phyloP scores from a whole-genome alignment of 2,888 invertebrate genomes.

The Drosophila hawaiiensis region DNA sequence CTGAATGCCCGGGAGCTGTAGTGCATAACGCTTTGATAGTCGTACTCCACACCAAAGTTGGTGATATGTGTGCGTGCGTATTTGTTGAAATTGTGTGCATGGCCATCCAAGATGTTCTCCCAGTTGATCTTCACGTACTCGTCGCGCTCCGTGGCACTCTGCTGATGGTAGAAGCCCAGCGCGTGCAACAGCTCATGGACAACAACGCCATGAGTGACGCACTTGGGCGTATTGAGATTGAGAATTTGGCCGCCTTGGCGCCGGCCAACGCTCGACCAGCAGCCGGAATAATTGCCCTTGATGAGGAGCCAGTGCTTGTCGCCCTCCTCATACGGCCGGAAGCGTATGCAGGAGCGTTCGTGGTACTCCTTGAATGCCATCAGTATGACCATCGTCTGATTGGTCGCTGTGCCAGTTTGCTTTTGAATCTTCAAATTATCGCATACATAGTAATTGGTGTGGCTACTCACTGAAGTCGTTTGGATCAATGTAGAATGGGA shows the following conservation, averaged over 20 bases:
- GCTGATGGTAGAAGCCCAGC: constrained; percentile 93
- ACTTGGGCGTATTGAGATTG: constrained; percentile 87
- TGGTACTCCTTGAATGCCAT: constrained; percentile 88
- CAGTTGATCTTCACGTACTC: constrained; percentile 90
- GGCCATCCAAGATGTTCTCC: constrained; percentile 88
- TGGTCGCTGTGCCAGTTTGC: constrained; percentile 79
- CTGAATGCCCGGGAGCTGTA: constrained; percentile 90
- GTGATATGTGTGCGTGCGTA: constrained; percentile 88
- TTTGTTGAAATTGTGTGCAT: constrained; percentile 88
- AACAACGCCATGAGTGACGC: constrained; percentile 88
- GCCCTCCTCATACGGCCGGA: constrained; percentile 87
- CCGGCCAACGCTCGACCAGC: constrained; percentile 89
- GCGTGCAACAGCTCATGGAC: constrained; percentile 93
- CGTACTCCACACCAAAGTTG: constrained; percentile 89
- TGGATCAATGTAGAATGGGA: constrained; percentile 87
- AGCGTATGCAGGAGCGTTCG: constrained; percentile 88
- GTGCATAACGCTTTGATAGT: constrained; percentile 91
- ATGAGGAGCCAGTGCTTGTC: constrained; percentile 88
- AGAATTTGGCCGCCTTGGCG: constrained; percentile 88
- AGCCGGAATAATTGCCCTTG: constrained; percentile 87
- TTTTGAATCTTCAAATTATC: constrained; percentile 28
- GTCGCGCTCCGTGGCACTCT: constrained; percentile 91
- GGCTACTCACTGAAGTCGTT: constrained; percentile 86
- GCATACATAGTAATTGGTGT: background rate
- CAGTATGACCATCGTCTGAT: constrained; percentile 86